Conservation (phyloP, 2,113 vertebrate species). For the Daphoenositta chrysoptera region DNA sequence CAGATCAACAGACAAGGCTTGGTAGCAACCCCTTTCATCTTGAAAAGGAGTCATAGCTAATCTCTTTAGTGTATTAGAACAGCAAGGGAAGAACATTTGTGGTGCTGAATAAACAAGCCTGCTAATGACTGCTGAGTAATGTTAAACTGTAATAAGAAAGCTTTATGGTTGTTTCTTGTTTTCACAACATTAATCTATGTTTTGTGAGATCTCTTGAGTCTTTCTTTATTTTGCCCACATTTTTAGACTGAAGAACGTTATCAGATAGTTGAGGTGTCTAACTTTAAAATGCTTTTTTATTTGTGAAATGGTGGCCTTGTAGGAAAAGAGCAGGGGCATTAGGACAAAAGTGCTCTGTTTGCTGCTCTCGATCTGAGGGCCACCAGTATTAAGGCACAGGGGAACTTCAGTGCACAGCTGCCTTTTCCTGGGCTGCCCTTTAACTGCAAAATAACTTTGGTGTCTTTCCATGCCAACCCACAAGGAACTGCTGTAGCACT, state of each 20-base stretch:
- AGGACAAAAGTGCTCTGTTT: neutral
- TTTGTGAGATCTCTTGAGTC: neutral
- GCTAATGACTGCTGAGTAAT: neutral
- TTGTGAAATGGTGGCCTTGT: neutral
- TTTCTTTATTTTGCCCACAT: neutral
- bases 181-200: neutral
- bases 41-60: neutral
- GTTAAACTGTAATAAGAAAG: neutral
- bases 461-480: neutral
- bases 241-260: neutral
- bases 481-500: neutral
- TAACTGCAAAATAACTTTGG: neutral
- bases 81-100: neutral
- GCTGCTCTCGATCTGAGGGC: neutral
- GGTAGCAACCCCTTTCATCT: neutral
- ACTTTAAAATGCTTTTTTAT: neutral
- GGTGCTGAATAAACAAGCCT: neutral
- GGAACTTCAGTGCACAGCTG: neutral
- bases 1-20: neutral
- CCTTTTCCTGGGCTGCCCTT: neutral
- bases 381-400: neutral
- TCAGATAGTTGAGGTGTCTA: neutral
- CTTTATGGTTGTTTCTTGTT: neutral
- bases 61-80: neutral
- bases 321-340: neutral